Evolutionary conservation across 2,888 invertebrate genomes (phyloP).

Genomic region (Lapara coniferarum): DNA sequence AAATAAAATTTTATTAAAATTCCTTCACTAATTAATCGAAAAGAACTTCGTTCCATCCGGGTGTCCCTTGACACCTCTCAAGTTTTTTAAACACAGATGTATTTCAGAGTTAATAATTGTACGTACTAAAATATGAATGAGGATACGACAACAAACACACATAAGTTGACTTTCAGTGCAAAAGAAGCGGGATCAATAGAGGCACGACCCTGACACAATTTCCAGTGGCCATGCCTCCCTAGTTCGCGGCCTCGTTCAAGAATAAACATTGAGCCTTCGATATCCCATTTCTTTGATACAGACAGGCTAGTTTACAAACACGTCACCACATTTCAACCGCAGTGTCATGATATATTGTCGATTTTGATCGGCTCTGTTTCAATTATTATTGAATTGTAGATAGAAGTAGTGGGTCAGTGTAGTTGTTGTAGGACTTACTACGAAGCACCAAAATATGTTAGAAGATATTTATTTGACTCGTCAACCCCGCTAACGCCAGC

Average conservation of each 20-base stretch:
- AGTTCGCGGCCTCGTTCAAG: constrained; percentile 63
- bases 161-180: constrained; percentile 62
- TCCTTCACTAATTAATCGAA: too few relatives aligned
- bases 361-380: neutral
- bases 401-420: neutral
- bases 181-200: constrained; percentile 79
- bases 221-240: constrained; percentile 68
- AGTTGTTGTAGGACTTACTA: too few relatives aligned
- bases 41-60: too few relatives aligned
- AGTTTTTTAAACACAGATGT: neutral
- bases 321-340: constrained; percentile 33
- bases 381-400: neutral
- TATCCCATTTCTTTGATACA: constrained; percentile 56
- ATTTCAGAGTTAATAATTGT: constrained; percentile 32
- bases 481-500: too few relatives aligned
- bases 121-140: constrained; percentile 57
- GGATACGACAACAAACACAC: constrained; percentile 61
- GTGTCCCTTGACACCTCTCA: too few relatives aligned
- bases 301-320: constrained; percentile 53
- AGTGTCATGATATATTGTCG: constrained; percentile 18
- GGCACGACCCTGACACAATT: constrained; percentile 79
- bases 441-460: too few relatives aligned
- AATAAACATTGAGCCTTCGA: constrained; percentile 71
- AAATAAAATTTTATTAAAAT: too few relatives aligned
- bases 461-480: too few relatives aligned